phyloP scores from a whole-genome alignment of 1,140 invertebrate genomes.

The Mya arenaria region DNA sequence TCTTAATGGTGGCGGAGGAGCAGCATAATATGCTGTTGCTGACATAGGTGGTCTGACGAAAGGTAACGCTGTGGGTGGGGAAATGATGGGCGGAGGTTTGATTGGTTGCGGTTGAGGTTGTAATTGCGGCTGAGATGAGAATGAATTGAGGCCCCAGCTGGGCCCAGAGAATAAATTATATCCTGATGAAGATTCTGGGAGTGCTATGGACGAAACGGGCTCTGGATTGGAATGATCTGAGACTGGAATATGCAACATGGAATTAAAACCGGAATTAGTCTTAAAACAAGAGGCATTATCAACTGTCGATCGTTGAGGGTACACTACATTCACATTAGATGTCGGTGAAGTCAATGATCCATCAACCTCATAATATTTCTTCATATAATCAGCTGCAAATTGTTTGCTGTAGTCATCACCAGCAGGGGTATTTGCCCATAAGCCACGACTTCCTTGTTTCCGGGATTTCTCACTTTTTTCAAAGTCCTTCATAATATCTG shows the following conservation, averaged over 20 bases:
- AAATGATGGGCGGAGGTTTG: background rate
- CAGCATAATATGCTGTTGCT: constrained; percentile 7
- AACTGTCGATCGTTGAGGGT: constrained; percentile 4
- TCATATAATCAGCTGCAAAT: constrained; percentile 63
- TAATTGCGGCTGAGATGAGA: constrained; percentile 8
- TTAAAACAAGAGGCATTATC: background rate
- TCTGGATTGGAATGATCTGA: no score
- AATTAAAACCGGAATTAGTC: constrained; percentile 35
- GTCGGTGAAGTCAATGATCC: constrained; percentile 18
- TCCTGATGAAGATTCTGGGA: constrained; percentile 19
- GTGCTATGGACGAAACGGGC: no score
- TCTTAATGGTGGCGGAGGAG: constrained; percentile 11
- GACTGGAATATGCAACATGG: background rate
- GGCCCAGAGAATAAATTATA: constrained; percentile 46
- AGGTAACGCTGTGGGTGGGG: constrained; percentile 15
- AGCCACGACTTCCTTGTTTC: constrained; percentile 9
- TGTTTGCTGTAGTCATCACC: constrained; percentile 30
- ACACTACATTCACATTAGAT: background rate
- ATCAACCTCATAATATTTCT: constrained; percentile 58
- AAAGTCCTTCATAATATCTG: constrained; percentile 65
- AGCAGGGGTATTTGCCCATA: constrained; percentile 48
- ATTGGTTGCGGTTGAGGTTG: background rate
- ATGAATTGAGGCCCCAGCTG: constrained; percentile 22
- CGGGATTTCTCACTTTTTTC: constrained; percentile 28
- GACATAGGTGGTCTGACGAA: constrained; percentile 30